Percentiles rank a stretch among this genome's conserved stretches.
Evolutionary conservation across 2,888 invertebrate species (phyloP).

Genomic region (Clunio marinus): DNA sequence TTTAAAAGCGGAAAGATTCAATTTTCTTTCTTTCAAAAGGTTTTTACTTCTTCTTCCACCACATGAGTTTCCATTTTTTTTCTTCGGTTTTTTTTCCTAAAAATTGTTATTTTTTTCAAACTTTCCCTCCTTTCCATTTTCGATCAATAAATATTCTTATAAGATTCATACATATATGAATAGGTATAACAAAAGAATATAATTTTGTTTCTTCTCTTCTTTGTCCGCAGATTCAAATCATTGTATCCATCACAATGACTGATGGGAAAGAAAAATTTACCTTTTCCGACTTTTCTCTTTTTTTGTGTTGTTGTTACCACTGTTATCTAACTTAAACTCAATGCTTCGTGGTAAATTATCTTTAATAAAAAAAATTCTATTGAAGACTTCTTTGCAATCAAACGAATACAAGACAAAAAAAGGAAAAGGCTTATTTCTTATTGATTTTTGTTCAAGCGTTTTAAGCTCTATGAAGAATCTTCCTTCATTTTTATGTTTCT

Average conservation of each 20-base stretch:
- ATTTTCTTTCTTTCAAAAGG: no score
- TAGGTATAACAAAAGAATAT: neutral
- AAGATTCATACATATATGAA: neutral
- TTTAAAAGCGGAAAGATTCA: no score
- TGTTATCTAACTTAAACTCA: neutral
- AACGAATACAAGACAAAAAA: neutral
- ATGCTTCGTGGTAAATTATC: neutral
- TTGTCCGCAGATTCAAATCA: neutral
- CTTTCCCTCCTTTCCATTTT: no score
- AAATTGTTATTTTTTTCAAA: no score
- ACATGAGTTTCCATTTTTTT: no score
- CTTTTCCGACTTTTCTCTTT: no score
- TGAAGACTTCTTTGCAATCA: neutral
- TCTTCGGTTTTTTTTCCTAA: no score
- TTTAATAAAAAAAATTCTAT: neutral
- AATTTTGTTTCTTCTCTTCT: neutral
- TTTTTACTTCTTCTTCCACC: no score
- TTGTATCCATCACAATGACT: conserved; percentile 1
- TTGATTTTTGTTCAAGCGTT: neutral
- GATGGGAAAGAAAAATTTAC: conserved; percentile 14
- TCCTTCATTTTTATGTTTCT: conserved; percentile 3
- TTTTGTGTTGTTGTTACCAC: no score
- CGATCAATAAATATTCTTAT: conserved; percentile 18
- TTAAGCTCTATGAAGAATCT: neutral
- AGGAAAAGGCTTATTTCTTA: neutral